Base-by-base conservation (phyloP, 2,797 vertebrate genomes). In the Gymnoscopelus braueri region DNA sequence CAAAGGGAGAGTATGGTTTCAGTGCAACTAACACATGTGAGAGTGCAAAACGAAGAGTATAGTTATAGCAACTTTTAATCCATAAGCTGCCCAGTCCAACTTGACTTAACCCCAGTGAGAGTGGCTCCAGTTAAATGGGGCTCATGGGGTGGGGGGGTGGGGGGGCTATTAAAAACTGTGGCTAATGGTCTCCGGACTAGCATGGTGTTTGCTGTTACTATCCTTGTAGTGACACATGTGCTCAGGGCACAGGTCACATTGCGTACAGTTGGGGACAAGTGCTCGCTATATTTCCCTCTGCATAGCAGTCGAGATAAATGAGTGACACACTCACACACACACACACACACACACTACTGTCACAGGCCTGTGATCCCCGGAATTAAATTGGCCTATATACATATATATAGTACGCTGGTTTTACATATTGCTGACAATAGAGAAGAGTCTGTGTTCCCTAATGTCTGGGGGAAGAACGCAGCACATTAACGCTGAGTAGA, bases 401-500 rank as follows among this genome's bases (percentile, higher is more conserved):
- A 54, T 44, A 56, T 66, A 81, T 44, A 56, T 64, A 81, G 71
- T 78, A 81, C 62, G 82, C 55, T 48, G 60, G 70, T 73, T 83
- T 78, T 81, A 74, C 77, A 81, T 83, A 75, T 65, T 84, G 81
- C 84, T 87, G 84, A 89, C 68, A 32, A 54, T 24, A 72, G 69
- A 79, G 59, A 67, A 64, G 69, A 80, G 76, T 81, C 82, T 85
- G 80, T 71, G 67, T 79, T 82, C 74, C 81, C 84, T 65, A 71
- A 72, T 77, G 82, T 87, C 83, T 83, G 79, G 81, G 79, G 81
- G 73, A 78, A 14, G 64, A 72, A 74, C 66, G 53, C 49, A 9
- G 82, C 70, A 61, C 60, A 65, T 82, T 90, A 67, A 44, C 84
- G 89, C 89, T 91, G 91, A 92, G 79, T 59, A 70, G 74, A 82